Percentiles rank a stretch among this genome's conserved stretches.
These are phyloP conservation scores for Stegodyphus mimosarum DNA, from an alignment of 1,140 invertebrate genomes.

Conservation along the genomic window DNA sequence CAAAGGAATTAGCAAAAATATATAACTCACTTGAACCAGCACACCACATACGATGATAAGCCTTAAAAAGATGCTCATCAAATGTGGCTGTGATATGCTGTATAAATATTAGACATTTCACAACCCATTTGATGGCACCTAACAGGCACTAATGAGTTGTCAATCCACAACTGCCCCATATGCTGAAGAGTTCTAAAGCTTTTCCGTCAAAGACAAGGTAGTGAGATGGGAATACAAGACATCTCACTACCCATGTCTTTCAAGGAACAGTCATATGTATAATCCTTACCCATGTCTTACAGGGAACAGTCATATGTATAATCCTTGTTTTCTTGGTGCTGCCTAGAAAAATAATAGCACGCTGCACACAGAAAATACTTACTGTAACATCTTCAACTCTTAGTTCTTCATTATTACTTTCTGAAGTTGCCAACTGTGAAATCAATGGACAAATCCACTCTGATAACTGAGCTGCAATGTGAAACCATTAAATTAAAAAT, in stretches of 20 bases:
- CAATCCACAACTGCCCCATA: background rate
- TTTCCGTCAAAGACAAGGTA: constrained; percentile 69
- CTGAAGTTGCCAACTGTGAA: constrained; percentile 68
- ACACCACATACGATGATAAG: background rate
- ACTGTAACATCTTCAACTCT: constrained; percentile 72
- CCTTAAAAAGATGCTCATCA: constrained; percentile 61
- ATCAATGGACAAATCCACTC: constrained; percentile 74
- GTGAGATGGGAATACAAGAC: constrained; percentile 69
- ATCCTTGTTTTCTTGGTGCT: background rate
- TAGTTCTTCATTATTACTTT: constrained; percentile 71
- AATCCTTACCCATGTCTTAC: constrained; percentile 76
- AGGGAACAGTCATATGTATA: constrained; percentile 63
- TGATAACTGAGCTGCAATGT: constrained; percentile 72
- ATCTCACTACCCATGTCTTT: constrained; percentile 76
- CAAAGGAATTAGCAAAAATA: too few relatives aligned
- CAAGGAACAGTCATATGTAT: constrained; percentile 66
- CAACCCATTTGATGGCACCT: constrained; percentile 65
- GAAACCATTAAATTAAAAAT: too few relatives aligned
- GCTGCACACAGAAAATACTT: constrained; percentile 63
- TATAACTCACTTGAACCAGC: background rate
- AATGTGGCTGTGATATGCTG: constrained; percentile 68
- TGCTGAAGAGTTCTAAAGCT: background rate
- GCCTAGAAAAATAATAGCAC: background rate
- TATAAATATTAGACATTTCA: constrained; percentile 63
- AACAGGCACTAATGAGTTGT: background rate